phyloP scores from a whole-genome alignment of 2,797 vertebrate species.

The Urocyon cinereoargenteus region DNA sequence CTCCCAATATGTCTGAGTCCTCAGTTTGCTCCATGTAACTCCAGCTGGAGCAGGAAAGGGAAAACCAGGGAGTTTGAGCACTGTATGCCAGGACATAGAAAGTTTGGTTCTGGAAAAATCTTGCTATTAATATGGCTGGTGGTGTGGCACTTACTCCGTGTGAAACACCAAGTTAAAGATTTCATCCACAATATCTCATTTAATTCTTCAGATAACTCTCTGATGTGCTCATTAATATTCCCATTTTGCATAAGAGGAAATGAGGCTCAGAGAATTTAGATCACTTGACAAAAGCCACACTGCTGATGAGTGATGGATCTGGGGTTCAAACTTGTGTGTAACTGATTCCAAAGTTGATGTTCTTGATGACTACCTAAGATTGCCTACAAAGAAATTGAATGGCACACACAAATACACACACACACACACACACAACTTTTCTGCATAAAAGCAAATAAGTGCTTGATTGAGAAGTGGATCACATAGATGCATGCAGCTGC shows the following conservation, averaged over 20 bases:
- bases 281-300: not conserved
- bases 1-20: not conserved
- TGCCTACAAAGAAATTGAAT: not conserved
- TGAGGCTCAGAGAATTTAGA: not conserved
- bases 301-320: not conserved
- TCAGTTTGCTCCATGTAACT: not conserved
- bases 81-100: not conserved
- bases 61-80: not conserved
- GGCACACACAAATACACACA: not conserved
- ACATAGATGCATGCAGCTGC: not conserved
- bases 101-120: not conserved
- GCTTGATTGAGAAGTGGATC: not conserved
- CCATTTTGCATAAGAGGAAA: not conserved
- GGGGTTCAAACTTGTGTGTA: not conserved
- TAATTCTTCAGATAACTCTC: not conserved
- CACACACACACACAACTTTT: not conserved
- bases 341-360: not conserved
- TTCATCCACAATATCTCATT: not conserved
- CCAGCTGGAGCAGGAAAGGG: not conserved
- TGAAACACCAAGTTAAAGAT: not conserved
- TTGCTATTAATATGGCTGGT: not conserved
- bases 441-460: not conserved
- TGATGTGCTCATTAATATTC: not conserved
- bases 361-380: not conserved
- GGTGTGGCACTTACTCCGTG: not conserved